Base-by-base conservation (phyloP, 2,888 invertebrate genomes). In the Drosophila siamana region DNA sequence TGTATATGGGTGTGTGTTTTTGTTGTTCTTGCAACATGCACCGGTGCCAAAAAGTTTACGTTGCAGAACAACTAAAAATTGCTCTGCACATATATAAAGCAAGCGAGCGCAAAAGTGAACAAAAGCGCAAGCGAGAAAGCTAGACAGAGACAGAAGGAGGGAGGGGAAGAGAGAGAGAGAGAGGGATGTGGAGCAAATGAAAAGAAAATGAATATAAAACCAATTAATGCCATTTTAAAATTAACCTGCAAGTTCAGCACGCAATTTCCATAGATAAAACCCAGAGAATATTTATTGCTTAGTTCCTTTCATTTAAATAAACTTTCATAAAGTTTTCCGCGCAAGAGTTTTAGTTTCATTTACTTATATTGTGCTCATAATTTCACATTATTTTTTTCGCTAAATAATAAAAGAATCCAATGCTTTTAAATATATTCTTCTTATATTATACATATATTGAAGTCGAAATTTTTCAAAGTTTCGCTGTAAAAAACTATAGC, bases 171-270 rank as follows among this genome's bases (percentile, higher is more conserved):
- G 33, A 19, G 22, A 22, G n/a, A 13, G 13, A 48, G 9, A 24
- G 9, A 28, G 16, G 5, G 2, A 15, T 1, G 19, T 1, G 19
- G 19, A 19, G 26, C 26, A 24, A 51, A 5, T 22, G 5, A 15
- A 22, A 54, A n/a, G 1, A 41, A 41, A 41, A 41, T 16, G 41
- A 44, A 55, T 50, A 60, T 22, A 47, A 22, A 52, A 40, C 19
- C 56, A 78, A 78, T 79, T 78, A 72, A 68, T 68, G 46, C 38
- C 24, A 72, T 68, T 83, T 13, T 38, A 54, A 64, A 66, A 64
- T 62, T 43, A 47, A 55, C 22, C 43, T 54, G 13, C 19, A 54
- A 69, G 26, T 61, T 54, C 54, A 69, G 46, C 60, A 61, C 46
- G 57, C 52, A 51, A 51, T 74, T 61, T 55, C 54, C 54, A 46